These are phyloP conservation scores for Brachirus orientalis DNA, from an alignment of 2,113 vertebrate species.

Conservation along the genomic window DNA sequence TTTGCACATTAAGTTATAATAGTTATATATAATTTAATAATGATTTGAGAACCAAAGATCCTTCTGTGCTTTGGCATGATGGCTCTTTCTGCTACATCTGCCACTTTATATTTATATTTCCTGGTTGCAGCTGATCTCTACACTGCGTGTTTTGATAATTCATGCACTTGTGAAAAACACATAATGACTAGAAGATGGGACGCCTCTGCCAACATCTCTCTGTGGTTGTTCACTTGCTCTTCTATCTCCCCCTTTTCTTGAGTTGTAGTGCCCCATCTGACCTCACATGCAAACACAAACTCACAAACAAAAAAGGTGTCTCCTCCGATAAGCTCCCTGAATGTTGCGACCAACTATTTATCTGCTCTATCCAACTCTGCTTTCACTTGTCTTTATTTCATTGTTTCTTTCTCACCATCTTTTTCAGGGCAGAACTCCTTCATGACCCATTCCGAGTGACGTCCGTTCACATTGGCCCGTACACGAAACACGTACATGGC, in stretches of 20 bases:
- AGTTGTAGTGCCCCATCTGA: no score
- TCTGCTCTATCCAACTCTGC: neutral
- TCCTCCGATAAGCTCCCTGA: neutral
- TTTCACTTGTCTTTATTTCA: neutral
- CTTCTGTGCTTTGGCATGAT: no score
- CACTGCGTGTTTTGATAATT: no score
- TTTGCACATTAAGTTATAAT: no score
- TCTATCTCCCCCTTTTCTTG: neutral
- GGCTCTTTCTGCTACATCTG: no score
- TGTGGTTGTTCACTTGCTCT: neutral
- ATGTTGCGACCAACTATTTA: neutral
- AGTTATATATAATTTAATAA: no score
- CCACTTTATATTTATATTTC: no score
- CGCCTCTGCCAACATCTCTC: neutral
- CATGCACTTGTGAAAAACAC: no score
- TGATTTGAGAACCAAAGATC: no score
- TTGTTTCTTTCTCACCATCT: constrained; percentile 66
- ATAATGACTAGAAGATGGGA: no score
- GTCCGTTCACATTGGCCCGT: constrained; percentile 13
- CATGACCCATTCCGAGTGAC: constrained; percentile 51
- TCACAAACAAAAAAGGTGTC: neutral
- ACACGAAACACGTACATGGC: constrained; percentile 59
- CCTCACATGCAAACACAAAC: neutral
- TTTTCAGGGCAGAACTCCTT: constrained; percentile 68
- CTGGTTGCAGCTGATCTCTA: no score